Conservation (phyloP, 1,140 invertebrate species). For the Cyrtorhinus lividipennis region DNA sequence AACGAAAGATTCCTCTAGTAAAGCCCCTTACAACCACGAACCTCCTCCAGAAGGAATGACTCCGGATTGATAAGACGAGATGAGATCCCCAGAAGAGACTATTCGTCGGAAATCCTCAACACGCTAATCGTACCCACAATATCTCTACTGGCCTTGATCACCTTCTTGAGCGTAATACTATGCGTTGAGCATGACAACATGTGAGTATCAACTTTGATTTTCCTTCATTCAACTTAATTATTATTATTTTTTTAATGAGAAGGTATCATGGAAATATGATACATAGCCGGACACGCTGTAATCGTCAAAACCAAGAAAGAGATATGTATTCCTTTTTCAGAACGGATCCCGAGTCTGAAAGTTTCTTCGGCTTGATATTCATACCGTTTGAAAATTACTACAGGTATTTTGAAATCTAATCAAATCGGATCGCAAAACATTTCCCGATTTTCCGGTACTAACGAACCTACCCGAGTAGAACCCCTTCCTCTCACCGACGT, state of each 20-base stretch:
- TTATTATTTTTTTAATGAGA: background rate
- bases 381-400: constrained; percentile 24
- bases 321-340: constrained; percentile 16
- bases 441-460: too few relatives aligned
- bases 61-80: constrained; percentile 39
- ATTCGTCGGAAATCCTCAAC: constrained; percentile 50
- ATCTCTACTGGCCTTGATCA: constrained; percentile 47
- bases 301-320: too few relatives aligned
- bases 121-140: constrained; percentile 53
- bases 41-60: background rate
- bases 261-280: too few relatives aligned
- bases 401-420: too few relatives aligned
- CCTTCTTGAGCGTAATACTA: constrained; percentile 51
- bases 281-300: too few relatives aligned
- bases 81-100: constrained; percentile 50
- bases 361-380: constrained; percentile 25
- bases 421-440: too few relatives aligned
- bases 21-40: background rate
- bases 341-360: constrained; percentile 22
- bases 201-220: constrained; percentile 40
- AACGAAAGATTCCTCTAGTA: background rate
- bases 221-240: constrained; percentile 2
- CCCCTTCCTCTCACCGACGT: too few relatives aligned
- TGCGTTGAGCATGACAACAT: constrained; percentile 62
- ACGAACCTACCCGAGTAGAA: too few relatives aligned